Percentiles rank a stretch among this genome's conserved stretches.
Conservation (phyloP, 2,888 invertebrate species). For the Mimachlamys varia region DNA sequence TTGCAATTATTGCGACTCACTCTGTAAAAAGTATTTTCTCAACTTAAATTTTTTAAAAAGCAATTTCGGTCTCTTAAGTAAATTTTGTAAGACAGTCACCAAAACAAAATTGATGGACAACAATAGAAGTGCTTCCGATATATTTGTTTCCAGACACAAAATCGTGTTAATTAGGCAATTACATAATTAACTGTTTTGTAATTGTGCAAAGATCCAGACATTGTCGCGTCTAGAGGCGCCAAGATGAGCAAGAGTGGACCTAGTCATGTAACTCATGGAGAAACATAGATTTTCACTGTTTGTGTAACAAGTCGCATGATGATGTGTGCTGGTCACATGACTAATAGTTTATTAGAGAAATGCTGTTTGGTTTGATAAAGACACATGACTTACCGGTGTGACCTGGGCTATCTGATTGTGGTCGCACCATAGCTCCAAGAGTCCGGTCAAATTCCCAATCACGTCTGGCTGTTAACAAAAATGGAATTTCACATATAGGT, state of each 20-base stretch:
- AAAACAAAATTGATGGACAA: not conserved
- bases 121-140: not conserved
- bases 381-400: conserved; percentile 70
- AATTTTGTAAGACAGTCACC: not conserved
- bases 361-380: not conserved
- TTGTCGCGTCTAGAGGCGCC: not conserved
- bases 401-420: conserved; percentile 85
- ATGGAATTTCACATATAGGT: conserved; percentile 19
- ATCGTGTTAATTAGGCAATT: not conserved
- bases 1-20: not conserved
- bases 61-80: not conserved
- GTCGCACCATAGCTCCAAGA: conserved; percentile 91
- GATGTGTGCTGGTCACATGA: not conserved
- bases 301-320: not conserved
- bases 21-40: not conserved
- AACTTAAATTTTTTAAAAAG: not conserved
- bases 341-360: not conserved
- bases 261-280: not conserved
- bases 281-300: not conserved
- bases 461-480: conserved; percentile 87
- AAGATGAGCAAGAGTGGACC: not conserved
- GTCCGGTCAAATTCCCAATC: conserved; percentile 86
- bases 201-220: not conserved
- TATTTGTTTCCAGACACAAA: not conserved
- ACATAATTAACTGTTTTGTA: not conserved